These are phyloP conservation scores for Alcedo quadribrachys DNA, from an alignment of 2,797 vertebrate genomes.

Conservation along the genomic window DNA sequence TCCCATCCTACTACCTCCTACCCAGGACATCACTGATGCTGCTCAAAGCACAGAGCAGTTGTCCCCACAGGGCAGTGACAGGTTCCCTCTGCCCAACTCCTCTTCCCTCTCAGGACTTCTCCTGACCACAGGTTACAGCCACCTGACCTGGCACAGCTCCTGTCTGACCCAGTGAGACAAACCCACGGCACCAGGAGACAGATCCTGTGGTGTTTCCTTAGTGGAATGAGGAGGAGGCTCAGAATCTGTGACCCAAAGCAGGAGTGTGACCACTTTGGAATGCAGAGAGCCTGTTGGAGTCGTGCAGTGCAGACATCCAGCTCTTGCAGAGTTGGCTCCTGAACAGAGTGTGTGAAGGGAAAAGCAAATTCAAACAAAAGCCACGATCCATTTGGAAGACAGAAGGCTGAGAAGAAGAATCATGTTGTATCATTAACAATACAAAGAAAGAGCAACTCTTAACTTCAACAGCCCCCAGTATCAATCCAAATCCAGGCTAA, in stretches of 20 bases:
- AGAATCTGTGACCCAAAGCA: constrained; percentile 86
- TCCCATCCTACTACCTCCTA: background rate
- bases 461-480: background rate
- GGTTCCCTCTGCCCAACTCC: background rate
- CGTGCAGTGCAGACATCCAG: constrained; percentile 83
- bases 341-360: constrained; percentile 73
- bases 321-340: constrained; percentile 83
- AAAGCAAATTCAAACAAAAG: background rate
- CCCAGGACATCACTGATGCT: background rate
- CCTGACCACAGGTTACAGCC: background rate
- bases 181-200: constrained; percentile 90
- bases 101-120: background rate
- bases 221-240: constrained; percentile 86
- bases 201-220: constrained; percentile 88
- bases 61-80: background rate
- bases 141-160: background rate
- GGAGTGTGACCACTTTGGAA: constrained; percentile 90
- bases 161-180: constrained; percentile 86
- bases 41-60: background rate
- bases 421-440: background rate
- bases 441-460: background rate
- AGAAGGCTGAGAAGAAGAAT: background rate
- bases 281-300: constrained; percentile 90
- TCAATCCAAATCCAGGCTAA: background rate
- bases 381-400: background rate